Conservation (phyloP, 2,888 invertebrate genomes). For the Agonopterix arenella region DNA sequence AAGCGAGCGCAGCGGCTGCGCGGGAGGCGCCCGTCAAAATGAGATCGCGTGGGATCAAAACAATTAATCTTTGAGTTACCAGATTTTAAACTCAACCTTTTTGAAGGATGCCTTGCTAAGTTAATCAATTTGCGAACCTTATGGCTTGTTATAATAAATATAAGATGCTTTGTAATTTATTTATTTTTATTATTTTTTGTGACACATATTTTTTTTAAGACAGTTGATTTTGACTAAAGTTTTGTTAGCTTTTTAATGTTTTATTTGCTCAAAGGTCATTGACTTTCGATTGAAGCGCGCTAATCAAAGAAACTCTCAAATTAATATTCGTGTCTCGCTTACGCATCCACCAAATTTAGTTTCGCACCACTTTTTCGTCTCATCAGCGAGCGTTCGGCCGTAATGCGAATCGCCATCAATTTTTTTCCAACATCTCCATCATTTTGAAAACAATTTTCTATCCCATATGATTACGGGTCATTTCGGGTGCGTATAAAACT, state of each 20-base stretch:
- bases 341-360: conserved; percentile 41
- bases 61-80: conserved; percentile 65
- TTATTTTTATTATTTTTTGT: too few relatives aligned
- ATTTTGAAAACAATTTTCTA: conserved; percentile 72
- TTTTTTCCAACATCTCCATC: conserved; percentile 48
- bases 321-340: conserved; percentile 30
- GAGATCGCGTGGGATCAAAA: conserved; percentile 49
- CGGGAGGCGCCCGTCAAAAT: conserved; percentile 32
- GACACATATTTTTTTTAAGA: too few relatives aligned
- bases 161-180: not conserved
- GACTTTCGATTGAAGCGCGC: conserved; percentile 8
- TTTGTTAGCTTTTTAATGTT: too few relatives aligned
- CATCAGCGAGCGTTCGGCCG: conserved; percentile 44
- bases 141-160: conserved; percentile 29
- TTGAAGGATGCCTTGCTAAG: conserved; percentile 33
- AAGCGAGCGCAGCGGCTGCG: conserved; percentile 16
- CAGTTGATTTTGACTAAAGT: too few relatives aligned
- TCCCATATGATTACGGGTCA: conserved; percentile 70
- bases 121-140: conserved; percentile 64
- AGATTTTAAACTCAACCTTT: conserved; percentile 48
- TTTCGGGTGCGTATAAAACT: conserved; percentile 62
- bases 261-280: not conserved
- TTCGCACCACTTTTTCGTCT: conserved; percentile 55
- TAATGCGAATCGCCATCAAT: conserved; percentile 58
- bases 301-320: conserved; percentile 57